Evolutionary conservation across 2,797 vertebrate genomes (phyloP).

Genomic region (Tenualosa thibaudeaui): DNA sequence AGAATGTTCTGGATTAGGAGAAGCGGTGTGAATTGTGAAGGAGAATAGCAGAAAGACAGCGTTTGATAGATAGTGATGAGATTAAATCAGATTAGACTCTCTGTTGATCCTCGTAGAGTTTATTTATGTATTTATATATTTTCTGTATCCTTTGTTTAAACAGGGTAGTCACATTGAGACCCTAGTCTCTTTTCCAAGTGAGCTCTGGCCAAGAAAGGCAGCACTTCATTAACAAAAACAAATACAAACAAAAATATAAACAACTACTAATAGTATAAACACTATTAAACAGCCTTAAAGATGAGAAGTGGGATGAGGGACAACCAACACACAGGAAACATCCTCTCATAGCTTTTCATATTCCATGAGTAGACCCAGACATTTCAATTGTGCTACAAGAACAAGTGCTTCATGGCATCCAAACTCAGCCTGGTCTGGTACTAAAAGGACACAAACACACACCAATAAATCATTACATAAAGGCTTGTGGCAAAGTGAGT

Average conservation of each 20-base stretch:
- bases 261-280: too few relatives aligned
- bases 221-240: too few relatives aligned
- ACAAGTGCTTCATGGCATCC: not conserved
- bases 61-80: not conserved
- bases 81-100: not conserved
- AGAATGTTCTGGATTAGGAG: not conserved
- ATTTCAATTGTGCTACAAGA: not conserved
- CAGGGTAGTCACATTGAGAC: too few relatives aligned
- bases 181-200: too few relatives aligned
- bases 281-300: not conserved
- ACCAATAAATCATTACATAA: not conserved
- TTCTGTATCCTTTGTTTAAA: too few relatives aligned
- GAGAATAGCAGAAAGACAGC: not conserved
- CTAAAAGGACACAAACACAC: not conserved
- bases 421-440: not conserved
- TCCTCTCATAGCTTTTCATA: not conserved
- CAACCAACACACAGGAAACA: not conserved
- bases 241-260: too few relatives aligned
- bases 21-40: not conserved
- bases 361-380: not conserved
- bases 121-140: too few relatives aligned
- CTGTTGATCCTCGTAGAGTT: not conserved
- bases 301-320: not conserved
- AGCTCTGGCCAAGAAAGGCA: too few relatives aligned
- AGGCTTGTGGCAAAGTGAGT: conserved; percentile 24